A percentile compares a stretch with the other conserved stretches of the same genome.
These are phyloP conservation scores for Semaprochilodus insignis DNA, from an alignment of 2,797 vertebrate species.

Conservation along the genomic window DNA sequence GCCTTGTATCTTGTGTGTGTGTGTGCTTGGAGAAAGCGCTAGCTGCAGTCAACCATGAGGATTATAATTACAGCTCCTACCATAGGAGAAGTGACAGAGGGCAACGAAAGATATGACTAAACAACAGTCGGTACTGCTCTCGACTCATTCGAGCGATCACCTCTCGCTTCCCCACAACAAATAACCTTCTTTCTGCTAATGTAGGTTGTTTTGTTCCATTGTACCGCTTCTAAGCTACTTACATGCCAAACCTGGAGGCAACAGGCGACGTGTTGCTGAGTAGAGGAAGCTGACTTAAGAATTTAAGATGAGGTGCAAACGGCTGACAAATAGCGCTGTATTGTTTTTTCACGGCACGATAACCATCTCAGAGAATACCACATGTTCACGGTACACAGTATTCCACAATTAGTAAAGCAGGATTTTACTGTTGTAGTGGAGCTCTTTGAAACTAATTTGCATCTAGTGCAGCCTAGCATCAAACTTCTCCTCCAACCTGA, in stretches of 20 bases:
- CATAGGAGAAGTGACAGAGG: constrained; percentile 29
- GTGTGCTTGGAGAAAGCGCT: constrained; percentile 10
- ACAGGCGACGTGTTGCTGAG: not conserved
- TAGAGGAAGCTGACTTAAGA: not conserved
- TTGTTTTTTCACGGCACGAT: not conserved
- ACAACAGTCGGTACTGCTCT: constrained; percentile 24
- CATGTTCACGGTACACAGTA: no score
- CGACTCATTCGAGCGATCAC: constrained; percentile 6
- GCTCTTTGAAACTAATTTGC: no score
- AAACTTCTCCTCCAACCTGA: no score
- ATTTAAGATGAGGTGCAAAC: not conserved
- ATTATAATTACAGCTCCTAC: constrained; percentile 55
- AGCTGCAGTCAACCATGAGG: constrained; percentile 25
- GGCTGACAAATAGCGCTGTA: not conserved
- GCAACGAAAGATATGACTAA: constrained; percentile 45
- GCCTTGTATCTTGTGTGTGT: not conserved
- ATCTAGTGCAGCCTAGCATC: no score
- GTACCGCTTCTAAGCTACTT: constrained; percentile 15
- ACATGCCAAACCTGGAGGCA: constrained; percentile 9
- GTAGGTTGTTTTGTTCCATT: not conserved
- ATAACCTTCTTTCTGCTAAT: constrained; percentile 35
- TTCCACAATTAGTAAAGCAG: no score
- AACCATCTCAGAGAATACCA: no score
- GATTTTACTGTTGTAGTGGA: no score
- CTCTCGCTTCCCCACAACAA: constrained; percentile 32